phyloP scores from a whole-genome alignment of 2,113 vertebrate genomes.

The Gymnarchus niloticus region DNA sequence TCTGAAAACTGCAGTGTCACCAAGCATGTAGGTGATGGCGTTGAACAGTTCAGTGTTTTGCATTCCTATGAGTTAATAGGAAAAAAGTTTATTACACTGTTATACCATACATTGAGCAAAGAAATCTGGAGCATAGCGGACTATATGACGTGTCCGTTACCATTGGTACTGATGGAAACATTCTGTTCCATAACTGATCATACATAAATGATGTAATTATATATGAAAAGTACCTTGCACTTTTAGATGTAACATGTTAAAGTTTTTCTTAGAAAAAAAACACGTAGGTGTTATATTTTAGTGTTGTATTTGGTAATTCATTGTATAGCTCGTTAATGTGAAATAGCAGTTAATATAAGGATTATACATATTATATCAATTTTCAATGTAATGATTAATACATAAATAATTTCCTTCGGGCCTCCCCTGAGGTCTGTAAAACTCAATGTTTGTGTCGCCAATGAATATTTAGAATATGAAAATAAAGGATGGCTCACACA shows the following conservation, averaged over 20 bases:
- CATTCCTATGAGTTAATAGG: slow-evolving; percentile 61
- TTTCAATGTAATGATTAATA: not conserved
- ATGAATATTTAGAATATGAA: not conserved
- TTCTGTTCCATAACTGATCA: not conserved
- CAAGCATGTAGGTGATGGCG: not conserved
- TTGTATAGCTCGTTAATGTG: not conserved
- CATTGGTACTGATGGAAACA: not conserved
- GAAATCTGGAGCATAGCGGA: slow-evolving; percentile 33
- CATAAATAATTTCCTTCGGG: not conserved
- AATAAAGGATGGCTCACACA: not conserved
- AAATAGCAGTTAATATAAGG: not conserved
- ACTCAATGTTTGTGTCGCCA: not conserved
- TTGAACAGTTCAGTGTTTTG: slow-evolving; percentile 35
- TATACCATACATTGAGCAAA: slow-evolving; percentile 45
- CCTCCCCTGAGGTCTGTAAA: not conserved
- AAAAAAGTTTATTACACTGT: slow-evolving; percentile 51
- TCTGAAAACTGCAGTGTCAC: slow-evolving; percentile 25
- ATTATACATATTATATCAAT: not conserved
- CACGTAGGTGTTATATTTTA: not conserved
- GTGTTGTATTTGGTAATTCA: not conserved
- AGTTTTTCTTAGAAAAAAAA: not conserved
- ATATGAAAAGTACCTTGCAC: not conserved
- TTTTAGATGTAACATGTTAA: not conserved
- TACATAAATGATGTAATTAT: not conserved
- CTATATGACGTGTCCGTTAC: slow-evolving; percentile 25